A percentile compares a stretch with the other conserved stretches of the same genome.
phyloP scores from a whole-genome alignment of 2,888 invertebrate genomes.

The Yponomeuta sedellus region DNA sequence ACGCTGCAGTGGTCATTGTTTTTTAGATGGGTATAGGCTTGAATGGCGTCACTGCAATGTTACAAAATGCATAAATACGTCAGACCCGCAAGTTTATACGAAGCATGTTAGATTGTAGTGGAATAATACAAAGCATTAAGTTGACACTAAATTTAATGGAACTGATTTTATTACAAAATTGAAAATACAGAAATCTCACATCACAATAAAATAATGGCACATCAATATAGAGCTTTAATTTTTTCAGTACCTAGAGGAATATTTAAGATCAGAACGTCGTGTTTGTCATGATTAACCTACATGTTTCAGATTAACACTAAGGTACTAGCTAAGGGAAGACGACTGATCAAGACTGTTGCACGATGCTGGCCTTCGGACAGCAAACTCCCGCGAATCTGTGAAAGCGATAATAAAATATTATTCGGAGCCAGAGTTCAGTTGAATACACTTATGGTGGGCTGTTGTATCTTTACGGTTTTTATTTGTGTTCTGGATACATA shows the following conservation, averaged over 20 bases:
- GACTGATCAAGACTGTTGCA: background rate
- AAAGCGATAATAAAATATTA: constrained; percentile 22
- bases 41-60: no score
- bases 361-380: constrained; percentile 38
- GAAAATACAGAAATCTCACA: background rate
- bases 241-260: background rate
- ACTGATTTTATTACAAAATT: constrained; percentile 6
- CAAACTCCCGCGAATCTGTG: constrained; percentile 67
- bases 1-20: no score
- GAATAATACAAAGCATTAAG: background rate
- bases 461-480: no score
- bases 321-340: background rate
- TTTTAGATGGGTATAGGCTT: no score
- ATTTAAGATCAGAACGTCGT: background rate
- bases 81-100: background rate
- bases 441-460: no score
- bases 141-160: background rate
- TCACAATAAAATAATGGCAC: constrained; percentile 11
- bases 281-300: background rate
- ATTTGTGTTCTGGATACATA: no score
- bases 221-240: constrained; percentile 3
- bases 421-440: constrained; percentile 9
- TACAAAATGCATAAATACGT: no score
- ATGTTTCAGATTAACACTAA: background rate
- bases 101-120: background rate